A percentile compares a stretch with the other conserved stretches of the same genome.
Conservation (phyloP, 2,888 invertebrate genomes). For the Microctonus hyperodae region DNA sequence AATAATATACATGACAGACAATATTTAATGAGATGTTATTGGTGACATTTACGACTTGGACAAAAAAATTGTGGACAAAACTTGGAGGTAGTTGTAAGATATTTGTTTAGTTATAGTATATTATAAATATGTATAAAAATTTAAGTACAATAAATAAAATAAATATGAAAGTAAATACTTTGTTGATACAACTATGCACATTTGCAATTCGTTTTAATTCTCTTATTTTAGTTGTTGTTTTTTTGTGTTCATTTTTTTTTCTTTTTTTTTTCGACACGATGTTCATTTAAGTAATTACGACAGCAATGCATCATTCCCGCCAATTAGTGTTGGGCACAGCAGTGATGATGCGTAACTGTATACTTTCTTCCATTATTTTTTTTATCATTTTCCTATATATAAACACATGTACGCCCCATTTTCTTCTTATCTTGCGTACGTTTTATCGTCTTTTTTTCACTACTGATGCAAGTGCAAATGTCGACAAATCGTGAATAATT, state of each 20-base stretch:
- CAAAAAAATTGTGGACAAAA: conserved; percentile 2
- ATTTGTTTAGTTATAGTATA: background rate
- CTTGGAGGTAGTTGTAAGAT: too few relatives aligned
- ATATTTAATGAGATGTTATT: background rate
- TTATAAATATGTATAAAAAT: background rate
- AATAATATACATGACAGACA: too few relatives aligned
- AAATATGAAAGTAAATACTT: background rate
- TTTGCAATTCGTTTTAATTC: background rate
- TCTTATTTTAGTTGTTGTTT: background rate
- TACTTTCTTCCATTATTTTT: conserved; percentile 31
- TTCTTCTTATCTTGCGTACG: background rate
- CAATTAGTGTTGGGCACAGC: conserved; percentile 58
- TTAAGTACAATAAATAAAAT: background rate
- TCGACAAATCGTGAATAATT: conserved; percentile 55
- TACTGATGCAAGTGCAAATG: conserved; percentile 31
- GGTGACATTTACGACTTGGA: background rate
- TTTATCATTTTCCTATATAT: conserved; percentile 28
- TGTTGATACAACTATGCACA: background rate
- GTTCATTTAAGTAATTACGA: conserved; percentile 60
- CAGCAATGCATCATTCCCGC: conserved; percentile 60
- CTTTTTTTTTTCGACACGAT: background rate
- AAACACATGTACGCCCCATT: conserved; percentile 13
- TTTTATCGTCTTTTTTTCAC: conserved; percentile 4
- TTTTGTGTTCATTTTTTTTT: background rate
- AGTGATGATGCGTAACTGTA: conserved; percentile 32